phyloP scores from a whole-genome alignment of 2,888 invertebrate genomes.

The Tinea pellionella region DNA sequence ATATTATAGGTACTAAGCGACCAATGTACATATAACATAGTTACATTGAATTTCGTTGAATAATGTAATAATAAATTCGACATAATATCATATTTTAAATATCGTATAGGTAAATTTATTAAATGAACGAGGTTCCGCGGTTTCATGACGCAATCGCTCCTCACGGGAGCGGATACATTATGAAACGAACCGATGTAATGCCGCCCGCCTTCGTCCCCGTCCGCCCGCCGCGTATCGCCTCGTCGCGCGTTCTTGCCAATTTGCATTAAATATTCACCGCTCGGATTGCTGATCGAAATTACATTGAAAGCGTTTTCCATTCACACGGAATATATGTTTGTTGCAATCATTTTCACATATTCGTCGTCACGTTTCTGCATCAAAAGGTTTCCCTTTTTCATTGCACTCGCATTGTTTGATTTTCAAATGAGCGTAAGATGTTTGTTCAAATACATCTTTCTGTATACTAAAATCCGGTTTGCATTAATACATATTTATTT shows the following conservation, averaged over 20 bases:
- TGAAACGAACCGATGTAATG: slow-evolving; percentile 14
- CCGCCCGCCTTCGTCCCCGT: neutral
- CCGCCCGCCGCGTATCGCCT: slow-evolving; percentile 15
- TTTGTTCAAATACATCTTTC: neutral
- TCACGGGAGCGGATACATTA: slow-evolving; percentile 15
- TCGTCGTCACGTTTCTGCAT: slow-evolving; percentile 10
- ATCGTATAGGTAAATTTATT: neutral
- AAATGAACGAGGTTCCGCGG: neutral
- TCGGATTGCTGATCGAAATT: slow-evolving; percentile 17
- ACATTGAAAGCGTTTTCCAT: slow-evolving; percentile 27
- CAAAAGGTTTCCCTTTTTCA: neutral
- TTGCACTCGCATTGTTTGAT: neutral
- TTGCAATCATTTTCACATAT: slow-evolving; percentile 22
- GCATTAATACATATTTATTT: neutral
- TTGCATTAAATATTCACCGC: slow-evolving; percentile 23
- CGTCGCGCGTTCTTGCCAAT: slow-evolving; percentile 19
- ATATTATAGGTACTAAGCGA: no score
- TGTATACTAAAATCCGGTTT: neutral
- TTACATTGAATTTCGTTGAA: no score
- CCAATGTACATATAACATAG: no score
- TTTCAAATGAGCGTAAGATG: neutral
- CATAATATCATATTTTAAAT: neutral
- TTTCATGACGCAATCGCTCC: slow-evolving; percentile 11
- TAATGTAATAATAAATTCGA: no score
- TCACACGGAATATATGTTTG: slow-evolving; percentile 26